Conservation (phyloP, 2,888 invertebrate genomes). For the Spodoptera littoralis region DNA sequence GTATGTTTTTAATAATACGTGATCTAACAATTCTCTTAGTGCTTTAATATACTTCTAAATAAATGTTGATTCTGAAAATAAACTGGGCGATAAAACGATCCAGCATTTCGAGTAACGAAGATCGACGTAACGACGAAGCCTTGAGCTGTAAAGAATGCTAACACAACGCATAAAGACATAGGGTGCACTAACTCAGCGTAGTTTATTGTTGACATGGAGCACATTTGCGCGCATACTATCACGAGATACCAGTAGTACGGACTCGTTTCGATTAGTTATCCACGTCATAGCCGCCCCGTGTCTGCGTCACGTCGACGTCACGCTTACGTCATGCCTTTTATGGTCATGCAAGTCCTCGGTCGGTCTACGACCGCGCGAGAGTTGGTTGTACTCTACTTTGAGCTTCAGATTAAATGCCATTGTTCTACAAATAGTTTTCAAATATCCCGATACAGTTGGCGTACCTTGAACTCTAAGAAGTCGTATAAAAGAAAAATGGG, state of each 20-base stretch:
- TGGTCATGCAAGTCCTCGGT: slow-evolving; percentile 41
- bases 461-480: slow-evolving; percentile 53
- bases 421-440: slow-evolving; percentile 43
- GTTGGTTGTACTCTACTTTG: slow-evolving; percentile 22
- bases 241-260: slow-evolving; percentile 40
- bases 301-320: slow-evolving; percentile 62
- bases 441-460: slow-evolving; percentile 33
- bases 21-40: no score
- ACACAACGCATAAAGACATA: slow-evolving; percentile 32
- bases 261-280: slow-evolving; percentile 47
- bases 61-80: slow-evolving; percentile 8
- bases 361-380: slow-evolving; percentile 52
- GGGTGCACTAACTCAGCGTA: slow-evolving; percentile 38
- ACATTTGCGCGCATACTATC: slow-evolving; percentile 48
- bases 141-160: slow-evolving; percentile 39
- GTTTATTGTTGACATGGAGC: slow-evolving; percentile 44
- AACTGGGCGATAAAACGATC: slow-evolving; percentile 40
- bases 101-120: slow-evolving; percentile 27
- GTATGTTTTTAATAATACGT: no score
- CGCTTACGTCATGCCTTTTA: slow-evolving; percentile 55
- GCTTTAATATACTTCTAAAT: no score
- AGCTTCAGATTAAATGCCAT: slow-evolving; percentile 38
- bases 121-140: slow-evolving; percentile 45
- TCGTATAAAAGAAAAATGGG: slow-evolving; percentile 49
- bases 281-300: slow-evolving; percentile 49